phyloP scores from a whole-genome alignment of 2,797 vertebrate genomes.

The Tragopan temminckii region DNA sequence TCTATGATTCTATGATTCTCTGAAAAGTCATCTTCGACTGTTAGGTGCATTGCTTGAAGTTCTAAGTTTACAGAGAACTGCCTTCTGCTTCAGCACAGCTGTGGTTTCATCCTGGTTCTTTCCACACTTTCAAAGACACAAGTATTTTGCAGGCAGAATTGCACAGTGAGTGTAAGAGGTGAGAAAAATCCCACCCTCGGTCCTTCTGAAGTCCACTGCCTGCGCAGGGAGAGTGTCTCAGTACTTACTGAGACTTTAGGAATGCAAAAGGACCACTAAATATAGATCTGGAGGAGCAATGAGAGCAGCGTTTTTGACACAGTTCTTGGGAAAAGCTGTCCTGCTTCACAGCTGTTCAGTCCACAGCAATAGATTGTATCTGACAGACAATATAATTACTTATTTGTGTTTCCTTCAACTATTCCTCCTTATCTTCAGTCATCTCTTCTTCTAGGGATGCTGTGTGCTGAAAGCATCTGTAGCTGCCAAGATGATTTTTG shows the following conservation, averaged over 20 bases:
- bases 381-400: background rate
- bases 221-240: background rate
- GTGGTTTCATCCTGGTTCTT: background rate
- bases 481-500: background rate
- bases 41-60: too few relatives aligned
- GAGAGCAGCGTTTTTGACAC: background rate
- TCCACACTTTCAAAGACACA: background rate
- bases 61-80: too few relatives aligned
- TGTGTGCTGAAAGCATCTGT: background rate
- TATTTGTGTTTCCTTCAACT: background rate
- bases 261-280: background rate
- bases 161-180: accelerated
- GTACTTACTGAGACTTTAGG: background rate
- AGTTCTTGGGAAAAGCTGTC: background rate
- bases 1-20: too few relatives aligned
- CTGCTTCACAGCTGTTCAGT: background rate
- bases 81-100: too few relatives aligned
- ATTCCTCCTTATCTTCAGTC: background rate
- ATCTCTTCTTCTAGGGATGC: background rate
- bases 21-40: too few relatives aligned
- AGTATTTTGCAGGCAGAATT: background rate
- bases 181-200: background rate
- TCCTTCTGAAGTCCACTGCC: background rate
- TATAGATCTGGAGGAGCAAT: background rate
- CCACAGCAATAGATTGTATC: background rate